Evolutionary conservation across 64 coral and sea anemone genomes (phyloP).

Genomic region (Platygyra sinensis): DNA sequence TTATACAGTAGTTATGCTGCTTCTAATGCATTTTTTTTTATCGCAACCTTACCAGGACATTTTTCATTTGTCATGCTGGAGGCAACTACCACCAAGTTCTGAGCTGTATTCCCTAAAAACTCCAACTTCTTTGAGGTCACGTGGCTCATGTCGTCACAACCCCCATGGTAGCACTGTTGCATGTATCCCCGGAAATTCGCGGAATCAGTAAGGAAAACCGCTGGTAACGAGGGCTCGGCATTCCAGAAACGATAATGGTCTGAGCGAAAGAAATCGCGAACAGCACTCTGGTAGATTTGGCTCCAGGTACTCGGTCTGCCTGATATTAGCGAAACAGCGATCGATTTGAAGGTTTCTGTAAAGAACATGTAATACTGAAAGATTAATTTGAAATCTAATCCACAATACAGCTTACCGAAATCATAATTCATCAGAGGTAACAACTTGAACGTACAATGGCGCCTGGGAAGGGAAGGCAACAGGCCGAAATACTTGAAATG

Average conservation of each 20-base stretch:
- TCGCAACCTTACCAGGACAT: not conserved
- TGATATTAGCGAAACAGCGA: not conserved
- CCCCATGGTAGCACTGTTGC: conserved; percentile 50
- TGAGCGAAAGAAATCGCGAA: conserved; percentile 29
- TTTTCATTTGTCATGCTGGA: conserved; percentile 14
- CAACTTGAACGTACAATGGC: too few relatives aligned
- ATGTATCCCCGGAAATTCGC: conserved; percentile 62
- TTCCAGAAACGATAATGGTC: conserved; percentile 76
- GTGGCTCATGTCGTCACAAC: conserved; percentile 48
- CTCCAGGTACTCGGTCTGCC: not conserved
- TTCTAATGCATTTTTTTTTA: too few relatives aligned
- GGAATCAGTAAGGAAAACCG: conserved; percentile 67
- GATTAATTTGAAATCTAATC: too few relatives aligned
- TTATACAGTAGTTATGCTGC: too few relatives aligned
- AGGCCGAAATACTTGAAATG: too few relatives aligned
- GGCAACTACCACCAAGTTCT: conserved; percentile 4
- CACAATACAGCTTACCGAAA: too few relatives aligned
- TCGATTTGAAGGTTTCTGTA: too few relatives aligned
- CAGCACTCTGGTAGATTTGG: not conserved
- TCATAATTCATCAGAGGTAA: too few relatives aligned
- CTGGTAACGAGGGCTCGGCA: conserved; percentile 21
- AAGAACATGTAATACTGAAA: too few relatives aligned
- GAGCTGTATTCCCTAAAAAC: conserved; percentile 25
- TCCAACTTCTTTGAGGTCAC: conserved; percentile 50
- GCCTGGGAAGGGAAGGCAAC: too few relatives aligned